Evolutionary conservation across 2,113 vertebrate genomes (phyloP), one percentile per base, ranked within the genome.

Genomic region (Spermophilus dauricus): DNA sequence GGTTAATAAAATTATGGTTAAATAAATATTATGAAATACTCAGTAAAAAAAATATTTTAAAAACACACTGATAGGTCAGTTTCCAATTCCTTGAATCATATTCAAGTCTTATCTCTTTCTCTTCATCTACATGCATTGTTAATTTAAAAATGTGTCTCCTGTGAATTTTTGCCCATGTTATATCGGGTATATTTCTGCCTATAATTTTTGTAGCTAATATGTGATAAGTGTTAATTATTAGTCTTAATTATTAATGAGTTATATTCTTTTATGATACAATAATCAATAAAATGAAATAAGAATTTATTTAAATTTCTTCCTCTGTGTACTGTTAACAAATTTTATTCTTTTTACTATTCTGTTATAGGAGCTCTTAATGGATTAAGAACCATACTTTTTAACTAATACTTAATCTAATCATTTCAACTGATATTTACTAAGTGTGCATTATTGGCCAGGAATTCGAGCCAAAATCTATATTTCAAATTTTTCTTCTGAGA

Each of bases 371-470:
- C 16, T 77, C 28, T 70, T 30, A 42, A 76, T 39, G 22, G 9
- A 45, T 83, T 83, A 82, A 65, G 6, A 42, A 7, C 89, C 56
- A 84, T 84, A 75, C 5, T 26, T 42, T 61, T 89, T 45, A 45
- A 56, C 22, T 48, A 58, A 90, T 69, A 26, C 58, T 84, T 45
- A 95, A 30, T 83, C 67, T 53, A 42, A 77, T 90, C 51, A 77
- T 58, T 85, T 90, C 56, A 69, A 85, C 8, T 69, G 13, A 58
- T 95, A 78, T 69, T 95, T 90, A 83, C 48, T 69, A 37, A 39
- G 2, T 90, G 8, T 77, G 77, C 56, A 70, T 85, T 90, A 58
- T 77, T 90, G 90, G 3, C 12, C 24, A 85, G 70, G 77, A 30
- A 85, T 12, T 85, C 24, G 13, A 24, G 32, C 26, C 17, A 85